Evolutionary conservation across 1,140 invertebrate genomes (phyloP), one percentile per base, ranked within the genome.

Genomic region (Pseudomyrmex dendroicus): DNA sequence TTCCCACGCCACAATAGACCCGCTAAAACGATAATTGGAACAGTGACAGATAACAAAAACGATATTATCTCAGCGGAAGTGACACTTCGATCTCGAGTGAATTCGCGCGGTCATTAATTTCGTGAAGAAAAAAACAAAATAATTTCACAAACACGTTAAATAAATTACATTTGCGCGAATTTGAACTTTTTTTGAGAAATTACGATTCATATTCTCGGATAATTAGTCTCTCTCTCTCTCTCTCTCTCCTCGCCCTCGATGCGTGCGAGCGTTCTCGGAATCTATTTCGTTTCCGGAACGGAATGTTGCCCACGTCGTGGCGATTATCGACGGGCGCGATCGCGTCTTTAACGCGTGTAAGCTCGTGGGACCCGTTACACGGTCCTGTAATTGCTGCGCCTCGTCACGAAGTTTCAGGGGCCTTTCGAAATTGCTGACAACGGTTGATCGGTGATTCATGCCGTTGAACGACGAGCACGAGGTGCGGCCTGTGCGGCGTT

Each of bases 371-470:
- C 46, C 17, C 76, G 85, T 90, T 78, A 48, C 84, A 90, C 52
- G 73, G 72, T 17, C 56, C 57, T 82, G 87, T 91, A 90, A 91
- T 90, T 90, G 88, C 82, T 72, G 22, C 73, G 64, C 63, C 44
- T 61, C 57, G 82, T 50, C 82, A 76, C 82, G 54, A 83, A 48
- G 68, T 73, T 64, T 77, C 73, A 78, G 66, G 22, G 46, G 56
- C 82, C 83, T 72, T 66, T 84, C 61, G 74, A 70, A 80, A 83
- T 80, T 85, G 68, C 74, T 73, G 84, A 83, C 35, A 35, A 35
- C 80, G 78, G 84, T 86, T 86, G 86, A 90, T 90, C 83, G 90
- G 90, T 92, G 91, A 92, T 91, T 92, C 91, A 92, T 87, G 70
- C 74, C 35, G 35, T 35, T 61, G 76, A 50, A 74, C 76, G 61